phyloP scores from a whole-genome alignment of 2,797 vertebrate genomes.

The Dallia pectoralis region DNA sequence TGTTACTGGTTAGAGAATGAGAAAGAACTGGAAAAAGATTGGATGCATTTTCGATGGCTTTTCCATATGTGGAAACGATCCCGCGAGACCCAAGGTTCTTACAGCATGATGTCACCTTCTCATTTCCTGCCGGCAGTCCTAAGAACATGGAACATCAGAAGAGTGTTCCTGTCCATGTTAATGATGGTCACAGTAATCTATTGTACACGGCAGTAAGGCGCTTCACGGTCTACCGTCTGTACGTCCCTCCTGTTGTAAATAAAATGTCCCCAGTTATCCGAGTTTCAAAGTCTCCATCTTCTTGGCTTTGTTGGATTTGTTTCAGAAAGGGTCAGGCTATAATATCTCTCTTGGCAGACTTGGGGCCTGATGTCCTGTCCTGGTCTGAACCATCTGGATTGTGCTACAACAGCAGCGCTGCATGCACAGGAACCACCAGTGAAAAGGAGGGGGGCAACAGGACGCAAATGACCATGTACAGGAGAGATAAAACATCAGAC shows the following conservation, averaged over 20 bases:
- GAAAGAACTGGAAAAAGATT: background rate
- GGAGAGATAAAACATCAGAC: background rate
- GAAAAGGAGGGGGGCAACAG: slow-evolving; percentile 58
- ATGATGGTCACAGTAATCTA: slow-evolving; percentile 33
- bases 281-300: slow-evolving; percentile 35
- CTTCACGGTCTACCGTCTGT: slow-evolving; percentile 33
- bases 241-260: slow-evolving; percentile 8
- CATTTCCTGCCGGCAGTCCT: slow-evolving; percentile 52
- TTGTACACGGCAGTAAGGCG: slow-evolving; percentile 34
- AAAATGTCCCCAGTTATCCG: slow-evolving; percentile 32
- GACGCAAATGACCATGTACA: slow-evolving; percentile 42
- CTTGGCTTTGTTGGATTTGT: slow-evolving; percentile 33
- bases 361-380: slow-evolving; percentile 64
- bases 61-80: slow-evolving; percentile 56
- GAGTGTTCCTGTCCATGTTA: slow-evolving; percentile 50
- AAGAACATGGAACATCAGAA: slow-evolving; percentile 21
- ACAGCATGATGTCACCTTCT: slow-evolving; percentile 65
- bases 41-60: slow-evolving; percentile 18
- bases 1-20: background rate
- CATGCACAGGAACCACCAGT: slow-evolving; percentile 63
- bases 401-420: slow-evolving; percentile 46
- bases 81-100: slow-evolving; percentile 53
- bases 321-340: slow-evolving; percentile 42
- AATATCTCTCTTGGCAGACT: slow-evolving; percentile 71
- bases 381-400: slow-evolving; percentile 62